Base-by-base conservation (phyloP, 2,113 vertebrate species). In the Hippocampus comes region DNA sequence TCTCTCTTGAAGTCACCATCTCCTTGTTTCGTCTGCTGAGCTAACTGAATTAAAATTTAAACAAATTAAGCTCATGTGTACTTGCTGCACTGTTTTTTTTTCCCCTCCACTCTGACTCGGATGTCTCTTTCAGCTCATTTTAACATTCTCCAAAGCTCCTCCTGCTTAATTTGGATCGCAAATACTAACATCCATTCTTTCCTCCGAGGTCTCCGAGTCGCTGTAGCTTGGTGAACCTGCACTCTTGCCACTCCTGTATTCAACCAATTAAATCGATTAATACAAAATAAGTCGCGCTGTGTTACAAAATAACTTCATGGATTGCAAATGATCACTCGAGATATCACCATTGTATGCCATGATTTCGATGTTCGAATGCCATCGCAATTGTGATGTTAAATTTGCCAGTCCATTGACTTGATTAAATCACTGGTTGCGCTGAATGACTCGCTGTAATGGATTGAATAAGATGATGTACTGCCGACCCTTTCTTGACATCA, bases 21-120 rank as follows among this genome's bases (percentile, higher is more conserved):
- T 75, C 56, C 55, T 34, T 46, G 53, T 60, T 70, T 82, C 77
- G 79, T 84, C 67, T 76, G 65, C 34, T 59, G 63, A 75, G 82
- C 81, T 83, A 76, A 80, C 79, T 64, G 30, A 84, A 83, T 88
- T 85, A 82, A 80, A 71, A 27, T 15, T 11, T 85, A 84, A 89
- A 67, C 65, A 3, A 83, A 84, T 89, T 78, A 88, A n/a, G 25
- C 68, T 79, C 78, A 76, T 49, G 0, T 68, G 64, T 72, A 71
- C 68, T 30, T 56, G n/a, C 25, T 72, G 67, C 56, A 10, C 49
- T 56, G 42, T 75, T 57, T n/a, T 69, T 83, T 38, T 6, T 5
- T n/a, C n/a, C 0, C 34, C 76, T 80, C 79, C 63, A 70, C 77
- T 74, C 60, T 71, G 56, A 68, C 27, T 49, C 49, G 20, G 59